Conservation (phyloP, 2,797 vertebrate genomes). For the Propithecus perrieri region DNA sequence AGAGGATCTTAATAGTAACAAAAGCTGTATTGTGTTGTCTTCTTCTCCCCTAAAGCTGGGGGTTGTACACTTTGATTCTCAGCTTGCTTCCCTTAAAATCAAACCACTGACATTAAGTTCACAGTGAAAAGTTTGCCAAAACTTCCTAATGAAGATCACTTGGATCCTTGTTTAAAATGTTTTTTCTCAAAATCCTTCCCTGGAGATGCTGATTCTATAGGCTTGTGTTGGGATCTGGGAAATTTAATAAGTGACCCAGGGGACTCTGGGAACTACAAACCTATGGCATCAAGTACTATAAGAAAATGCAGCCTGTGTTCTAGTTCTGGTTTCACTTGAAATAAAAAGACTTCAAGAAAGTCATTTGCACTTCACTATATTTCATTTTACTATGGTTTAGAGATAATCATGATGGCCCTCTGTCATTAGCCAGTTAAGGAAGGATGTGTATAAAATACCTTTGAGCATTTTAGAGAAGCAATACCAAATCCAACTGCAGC, state of each 20-base stretch:
- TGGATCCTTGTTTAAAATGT: background rate
- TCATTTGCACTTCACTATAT: background rate
- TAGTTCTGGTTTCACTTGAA: background rate
- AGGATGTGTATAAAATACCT: background rate
- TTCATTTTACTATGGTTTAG: background rate
- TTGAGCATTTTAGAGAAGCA: background rate
- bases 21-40: background rate
- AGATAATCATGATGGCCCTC: background rate
- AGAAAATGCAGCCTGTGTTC: background rate
- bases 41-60: background rate
- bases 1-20: background rate
- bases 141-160: background rate
- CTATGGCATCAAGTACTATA: background rate
- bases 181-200: background rate
- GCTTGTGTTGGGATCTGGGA: background rate
- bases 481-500: background rate
- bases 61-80: background rate
- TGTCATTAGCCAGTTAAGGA: background rate
- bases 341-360: background rate
- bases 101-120: background rate
- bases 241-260: background rate
- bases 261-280: background rate
- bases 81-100: background rate
- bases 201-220: background rate
- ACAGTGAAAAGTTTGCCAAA: background rate